A percentile compares a stretch with the other conserved stretches of the same genome.
These are phyloP conservation scores for Zaprionus obscuricornis DNA, from an alignment of 2,888 invertebrate species.

Conservation along the genomic window DNA sequence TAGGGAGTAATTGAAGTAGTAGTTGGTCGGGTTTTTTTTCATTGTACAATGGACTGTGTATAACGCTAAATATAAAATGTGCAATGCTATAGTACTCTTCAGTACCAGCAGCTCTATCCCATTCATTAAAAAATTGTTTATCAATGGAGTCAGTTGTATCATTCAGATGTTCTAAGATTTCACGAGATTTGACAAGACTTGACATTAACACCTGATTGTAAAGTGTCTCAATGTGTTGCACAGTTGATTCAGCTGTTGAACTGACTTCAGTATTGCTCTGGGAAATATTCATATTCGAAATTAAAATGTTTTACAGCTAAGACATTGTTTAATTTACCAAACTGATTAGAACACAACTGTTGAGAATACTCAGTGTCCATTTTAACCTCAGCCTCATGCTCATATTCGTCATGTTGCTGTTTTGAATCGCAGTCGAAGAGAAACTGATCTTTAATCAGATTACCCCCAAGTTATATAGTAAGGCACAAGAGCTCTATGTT, in stretches of 20 bases:
- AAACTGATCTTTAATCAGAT: conserved; percentile 33
- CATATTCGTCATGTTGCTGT: conserved; percentile 32
- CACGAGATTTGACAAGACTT: conserved; percentile 33
- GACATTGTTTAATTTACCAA: conserved; percentile 35
- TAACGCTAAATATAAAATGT: conserved; percentile 48
- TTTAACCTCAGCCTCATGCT: conserved; percentile 3
- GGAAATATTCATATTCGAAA: background rate
- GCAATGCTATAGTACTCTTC: conserved; percentile 55
- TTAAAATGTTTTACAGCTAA: background rate
- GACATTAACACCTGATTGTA: conserved; percentile 49
- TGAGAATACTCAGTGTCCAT: no score
- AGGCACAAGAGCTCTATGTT: background rate
- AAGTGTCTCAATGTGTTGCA: conserved; percentile 42
- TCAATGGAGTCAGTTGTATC: conserved; percentile 44
- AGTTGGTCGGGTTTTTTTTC: conserved; percentile 29
- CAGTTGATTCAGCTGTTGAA: background rate
- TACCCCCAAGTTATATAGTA: no score
- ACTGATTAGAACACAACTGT: conserved; percentile 50
- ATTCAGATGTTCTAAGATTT: background rate
- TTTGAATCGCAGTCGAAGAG: conserved; percentile 12
- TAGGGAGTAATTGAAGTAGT: conserved; percentile 42
- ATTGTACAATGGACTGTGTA: conserved; percentile 36
- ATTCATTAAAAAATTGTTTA: conserved; percentile 43
- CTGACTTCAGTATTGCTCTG: conserved; percentile 18
- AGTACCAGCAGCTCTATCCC: conserved; percentile 27